Conservation (phyloP, 2,113 vertebrate genomes). For the Neogale vison region DNA sequence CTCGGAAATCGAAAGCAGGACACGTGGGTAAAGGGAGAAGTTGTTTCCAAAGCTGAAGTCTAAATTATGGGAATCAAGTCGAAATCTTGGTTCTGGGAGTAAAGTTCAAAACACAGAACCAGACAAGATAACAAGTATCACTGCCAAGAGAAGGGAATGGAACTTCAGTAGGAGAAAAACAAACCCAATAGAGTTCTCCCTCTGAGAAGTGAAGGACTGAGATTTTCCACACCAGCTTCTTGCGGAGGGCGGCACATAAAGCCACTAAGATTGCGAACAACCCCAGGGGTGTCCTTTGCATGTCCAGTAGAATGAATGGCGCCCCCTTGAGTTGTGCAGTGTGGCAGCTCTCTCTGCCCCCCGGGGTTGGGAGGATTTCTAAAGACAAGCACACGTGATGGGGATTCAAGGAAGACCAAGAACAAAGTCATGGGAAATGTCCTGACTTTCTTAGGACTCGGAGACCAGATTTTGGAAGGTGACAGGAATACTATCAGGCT, state of each 20-base stretch:
- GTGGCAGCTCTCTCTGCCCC: not conserved
- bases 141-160: not conserved
- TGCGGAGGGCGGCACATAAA: fast-evolving
- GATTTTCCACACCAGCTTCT: not conserved
- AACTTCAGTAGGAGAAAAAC: slow-evolving; percentile 5
- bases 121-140: slow-evolving; percentile 12
- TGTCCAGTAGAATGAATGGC: fast-evolving
- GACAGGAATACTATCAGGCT: not conserved
- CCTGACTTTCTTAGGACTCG: not conserved
- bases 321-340: not conserved
- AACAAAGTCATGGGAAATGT: not conserved
- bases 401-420: not conserved
- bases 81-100: slow-evolving; percentile 34
- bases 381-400: not conserved
- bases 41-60: slow-evolving; percentile 45
- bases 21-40: not conserved
- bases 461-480: not conserved
- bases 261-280: not conserved
- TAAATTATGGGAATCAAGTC: slow-evolving; percentile 54
- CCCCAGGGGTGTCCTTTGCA: not conserved
- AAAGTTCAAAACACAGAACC: slow-evolving; percentile 43
- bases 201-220: not conserved
- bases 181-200: not conserved
- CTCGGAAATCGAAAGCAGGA: slow-evolving; percentile 67
- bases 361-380: not conserved